phyloP scores from a whole-genome alignment of 2,113 vertebrate genomes.

The Panthera uncia region DNA sequence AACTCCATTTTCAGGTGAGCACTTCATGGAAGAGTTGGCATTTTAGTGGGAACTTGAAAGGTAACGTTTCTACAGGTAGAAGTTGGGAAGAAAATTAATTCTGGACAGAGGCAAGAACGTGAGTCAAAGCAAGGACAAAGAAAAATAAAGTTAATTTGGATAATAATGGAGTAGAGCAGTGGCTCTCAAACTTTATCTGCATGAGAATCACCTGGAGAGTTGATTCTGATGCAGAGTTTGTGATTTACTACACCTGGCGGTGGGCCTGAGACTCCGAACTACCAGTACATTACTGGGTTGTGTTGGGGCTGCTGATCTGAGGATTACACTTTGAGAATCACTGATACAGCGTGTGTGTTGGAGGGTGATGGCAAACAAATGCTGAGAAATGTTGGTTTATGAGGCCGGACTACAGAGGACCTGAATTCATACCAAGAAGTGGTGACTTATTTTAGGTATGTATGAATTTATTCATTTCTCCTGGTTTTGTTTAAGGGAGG shows the following conservation, averaged over 20 bases:
- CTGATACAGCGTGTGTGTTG: background rate
- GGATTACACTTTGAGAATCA: background rate
- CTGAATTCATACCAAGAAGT: background rate
- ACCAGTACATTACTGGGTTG: background rate
- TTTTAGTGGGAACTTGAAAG: background rate
- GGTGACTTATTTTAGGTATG: background rate
- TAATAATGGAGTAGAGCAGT: background rate
- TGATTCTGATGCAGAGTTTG: background rate
- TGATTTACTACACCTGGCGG: background rate
- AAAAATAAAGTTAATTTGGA: background rate
- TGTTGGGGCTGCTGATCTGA: background rate
- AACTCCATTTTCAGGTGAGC: background rate
- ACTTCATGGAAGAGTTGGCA: background rate
- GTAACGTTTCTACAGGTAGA: background rate
- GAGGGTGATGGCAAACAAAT: background rate
- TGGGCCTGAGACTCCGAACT: background rate
- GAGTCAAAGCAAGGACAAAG: background rate
- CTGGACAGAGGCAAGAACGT: background rate
- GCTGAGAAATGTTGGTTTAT: background rate
- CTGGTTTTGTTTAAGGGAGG: background rate
- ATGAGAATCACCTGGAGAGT: background rate
- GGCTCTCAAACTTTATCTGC: background rate
- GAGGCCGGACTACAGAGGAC: background rate
- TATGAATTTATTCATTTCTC: background rate
- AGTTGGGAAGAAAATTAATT: background rate